These are phyloP conservation scores for Rallus crepitans DNA, from an alignment of 2,797 vertebrate species.

Conservation along the genomic window DNA sequence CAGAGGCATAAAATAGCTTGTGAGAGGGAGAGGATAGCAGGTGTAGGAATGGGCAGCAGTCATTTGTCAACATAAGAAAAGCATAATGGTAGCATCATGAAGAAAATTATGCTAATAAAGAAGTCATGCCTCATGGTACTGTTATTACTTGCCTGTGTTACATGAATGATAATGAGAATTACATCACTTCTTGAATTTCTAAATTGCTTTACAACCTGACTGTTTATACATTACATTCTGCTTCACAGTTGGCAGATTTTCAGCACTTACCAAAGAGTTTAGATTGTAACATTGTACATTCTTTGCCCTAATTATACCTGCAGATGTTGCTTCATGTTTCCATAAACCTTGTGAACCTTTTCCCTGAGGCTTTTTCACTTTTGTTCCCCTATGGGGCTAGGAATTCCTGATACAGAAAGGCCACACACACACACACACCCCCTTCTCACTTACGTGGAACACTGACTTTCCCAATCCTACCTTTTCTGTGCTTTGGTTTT, in stretches of 20 bases:
- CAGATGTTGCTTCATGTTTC: not conserved
- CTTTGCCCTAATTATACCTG: not conserved
- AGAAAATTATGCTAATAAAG: slow-evolving; percentile 55
- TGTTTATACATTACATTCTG: not conserved
- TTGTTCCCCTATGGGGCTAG: not conserved
- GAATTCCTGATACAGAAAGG: not conserved
- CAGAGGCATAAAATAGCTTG: not conserved
- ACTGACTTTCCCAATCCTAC: not conserved
- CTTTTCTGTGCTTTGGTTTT: not conserved
- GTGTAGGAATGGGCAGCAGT: slow-evolving; percentile 44
- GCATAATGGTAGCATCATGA: slow-evolving; percentile 24
- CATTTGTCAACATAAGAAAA: slow-evolving; percentile 57
- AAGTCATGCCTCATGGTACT: slow-evolving; percentile 6
- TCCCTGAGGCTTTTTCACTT: not conserved
- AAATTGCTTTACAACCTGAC: not conserved
- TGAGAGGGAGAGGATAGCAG: slow-evolving; percentile 14
- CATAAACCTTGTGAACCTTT: not conserved
- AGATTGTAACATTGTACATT: not conserved
- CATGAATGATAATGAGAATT: slow-evolving; percentile 47
- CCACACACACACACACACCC: not conserved
- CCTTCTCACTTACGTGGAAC: not conserved
- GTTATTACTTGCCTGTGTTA: slow-evolving; percentile 19
- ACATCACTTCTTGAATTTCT: slow-evolving; percentile 34
- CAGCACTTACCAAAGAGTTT: not conserved
- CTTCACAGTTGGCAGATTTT: not conserved